Evolutionary conservation across 2,888 invertebrate species (phyloP).

Genomic region (Oligia fasciuncula): DNA sequence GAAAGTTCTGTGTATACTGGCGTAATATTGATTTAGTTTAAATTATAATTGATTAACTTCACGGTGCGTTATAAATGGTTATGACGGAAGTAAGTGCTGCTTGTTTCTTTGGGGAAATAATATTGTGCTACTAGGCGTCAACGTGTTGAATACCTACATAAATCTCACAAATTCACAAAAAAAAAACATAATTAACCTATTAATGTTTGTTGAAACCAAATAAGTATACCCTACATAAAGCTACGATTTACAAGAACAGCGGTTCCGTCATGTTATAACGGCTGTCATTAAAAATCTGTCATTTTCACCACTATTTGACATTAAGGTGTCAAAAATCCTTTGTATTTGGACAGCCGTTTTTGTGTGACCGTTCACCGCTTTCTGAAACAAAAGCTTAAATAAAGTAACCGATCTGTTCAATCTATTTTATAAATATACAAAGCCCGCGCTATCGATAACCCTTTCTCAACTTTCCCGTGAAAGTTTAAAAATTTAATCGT

Average conservation of each 20-base stretch:
- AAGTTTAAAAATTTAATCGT: neutral
- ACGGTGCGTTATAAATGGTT: neutral
- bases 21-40: constrained; percentile 1
- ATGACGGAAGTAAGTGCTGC: neutral
- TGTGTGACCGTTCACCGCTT: neutral
- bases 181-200: neutral
- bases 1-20: constrained; percentile 26
- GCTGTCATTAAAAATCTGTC: neutral
- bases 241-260: no score
- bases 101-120: neutral
- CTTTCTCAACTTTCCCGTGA: neutral
- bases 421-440: neutral
- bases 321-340: neutral
- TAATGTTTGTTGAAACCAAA: neutral
- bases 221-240: neutral
- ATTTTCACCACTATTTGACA: neutral
- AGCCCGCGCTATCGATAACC: neutral
- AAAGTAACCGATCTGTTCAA: neutral
- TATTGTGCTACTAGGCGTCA: neutral
- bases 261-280: neutral
- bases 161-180: neutral
- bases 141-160: neutral
- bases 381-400: neutral
- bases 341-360: neutral
- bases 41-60: constrained; percentile 26